phyloP scores from a whole-genome alignment of 2,797 vertebrate genomes.

The Pangasius larnaudii region DNA sequence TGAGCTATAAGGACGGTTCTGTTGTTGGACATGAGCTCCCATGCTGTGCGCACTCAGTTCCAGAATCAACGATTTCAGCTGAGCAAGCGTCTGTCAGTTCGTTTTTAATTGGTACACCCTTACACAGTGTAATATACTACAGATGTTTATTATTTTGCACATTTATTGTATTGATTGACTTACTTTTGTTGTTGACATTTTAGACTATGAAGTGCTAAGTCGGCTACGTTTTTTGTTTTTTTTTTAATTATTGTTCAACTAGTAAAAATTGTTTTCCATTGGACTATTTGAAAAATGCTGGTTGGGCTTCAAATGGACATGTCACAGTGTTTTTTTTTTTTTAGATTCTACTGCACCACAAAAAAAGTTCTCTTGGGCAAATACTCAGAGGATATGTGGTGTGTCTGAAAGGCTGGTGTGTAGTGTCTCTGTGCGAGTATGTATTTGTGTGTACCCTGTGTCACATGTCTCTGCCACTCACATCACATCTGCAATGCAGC shows the following conservation, averaged over 20 bases:
- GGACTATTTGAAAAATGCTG: background rate
- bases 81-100: background rate
- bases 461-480: slow-evolving; percentile 59
- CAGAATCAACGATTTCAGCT: background rate
- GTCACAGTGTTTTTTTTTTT: background rate
- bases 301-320: background rate
- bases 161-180: background rate
- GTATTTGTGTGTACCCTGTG: slow-evolving; percentile 52
- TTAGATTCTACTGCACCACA: background rate
- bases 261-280: background rate
- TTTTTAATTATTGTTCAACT: background rate
- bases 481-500: slow-evolving; percentile 76
- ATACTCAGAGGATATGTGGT: slow-evolving; percentile 12
- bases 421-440: background rate
- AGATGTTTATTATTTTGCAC: background rate
- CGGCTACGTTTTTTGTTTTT: background rate
- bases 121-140: background rate
- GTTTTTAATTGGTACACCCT: background rate
- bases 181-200: background rate
- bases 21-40: background rate
- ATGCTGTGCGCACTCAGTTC: background rate
- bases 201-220: background rate
- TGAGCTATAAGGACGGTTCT: background rate
- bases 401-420: background rate
- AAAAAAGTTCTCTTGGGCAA: background rate